phyloP scores from a whole-genome alignment of 2,888 invertebrate genomes.

The Orchesellides sinensis region DNA sequence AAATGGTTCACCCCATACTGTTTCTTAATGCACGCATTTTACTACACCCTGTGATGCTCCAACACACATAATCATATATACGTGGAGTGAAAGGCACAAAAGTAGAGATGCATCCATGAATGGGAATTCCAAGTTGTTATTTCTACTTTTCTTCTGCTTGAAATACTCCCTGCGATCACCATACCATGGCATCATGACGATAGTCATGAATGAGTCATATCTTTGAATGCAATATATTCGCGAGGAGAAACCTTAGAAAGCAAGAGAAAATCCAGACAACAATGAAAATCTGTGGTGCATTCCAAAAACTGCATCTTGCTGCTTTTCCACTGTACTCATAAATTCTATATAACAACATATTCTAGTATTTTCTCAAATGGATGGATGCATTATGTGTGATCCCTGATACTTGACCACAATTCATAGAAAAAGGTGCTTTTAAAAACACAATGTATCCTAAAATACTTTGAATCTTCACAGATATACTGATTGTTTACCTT shows the following conservation, averaged over 20 bases:
- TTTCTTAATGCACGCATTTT: constrained; percentile 25
- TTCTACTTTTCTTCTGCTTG: constrained; percentile 57
- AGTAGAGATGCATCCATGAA: constrained; percentile 29
- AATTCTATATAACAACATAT: neutral
- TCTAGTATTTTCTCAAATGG: neutral
- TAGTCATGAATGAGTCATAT: constrained; percentile 56
- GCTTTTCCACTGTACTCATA: constrained; percentile 1
- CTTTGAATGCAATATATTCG: too few relatives aligned
- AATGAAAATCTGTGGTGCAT: constrained; percentile 11
- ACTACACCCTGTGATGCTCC: too few relatives aligned
- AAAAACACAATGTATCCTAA: too few relatives aligned
- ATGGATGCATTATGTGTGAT: too few relatives aligned
- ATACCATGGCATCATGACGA: constrained; percentile 17
- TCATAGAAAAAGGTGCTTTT: too few relatives aligned
- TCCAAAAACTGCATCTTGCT: constrained; percentile 30
- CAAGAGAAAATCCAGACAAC: neutral
- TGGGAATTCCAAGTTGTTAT: constrained; percentile 33
- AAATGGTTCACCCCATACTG: constrained; percentile 55
- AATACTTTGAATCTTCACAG: too few relatives aligned
- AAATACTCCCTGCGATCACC: constrained; percentile 35
- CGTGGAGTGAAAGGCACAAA: neutral
- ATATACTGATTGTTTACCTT: too few relatives aligned
- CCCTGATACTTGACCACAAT: too few relatives aligned
- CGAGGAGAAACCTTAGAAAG: too few relatives aligned
- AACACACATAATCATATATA: too few relatives aligned